These are phyloP conservation scores for Caenorhabditis plicata DNA, from an alignment of 2,888 invertebrate genomes.

Conservation along the genomic window DNA sequence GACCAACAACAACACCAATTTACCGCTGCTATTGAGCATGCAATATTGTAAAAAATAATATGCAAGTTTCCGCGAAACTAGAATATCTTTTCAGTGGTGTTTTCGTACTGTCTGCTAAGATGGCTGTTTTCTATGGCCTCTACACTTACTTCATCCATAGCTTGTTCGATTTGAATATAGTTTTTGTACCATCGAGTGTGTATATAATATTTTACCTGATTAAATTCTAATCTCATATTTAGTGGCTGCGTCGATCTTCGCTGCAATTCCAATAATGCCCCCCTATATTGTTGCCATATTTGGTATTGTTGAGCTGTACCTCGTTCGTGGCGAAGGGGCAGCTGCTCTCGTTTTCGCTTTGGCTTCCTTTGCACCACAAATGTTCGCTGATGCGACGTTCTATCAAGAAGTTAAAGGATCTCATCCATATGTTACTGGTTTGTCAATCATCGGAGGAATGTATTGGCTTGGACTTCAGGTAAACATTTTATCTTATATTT, in stretches of 20 bases:
- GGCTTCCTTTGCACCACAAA: slow-evolving; percentile 81
- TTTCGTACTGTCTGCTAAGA: slow-evolving; percentile 91
- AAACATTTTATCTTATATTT: neutral
- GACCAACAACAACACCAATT: slow-evolving; percentile 36
- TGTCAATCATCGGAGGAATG: slow-evolving; percentile 95
- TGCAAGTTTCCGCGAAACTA: neutral
- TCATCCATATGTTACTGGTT: slow-evolving; percentile 92
- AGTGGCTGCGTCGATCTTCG: slow-evolving; percentile 87
- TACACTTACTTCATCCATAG: slow-evolving; percentile 98
- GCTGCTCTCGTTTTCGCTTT: slow-evolving; percentile 77
- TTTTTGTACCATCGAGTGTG: slow-evolving; percentile 74
- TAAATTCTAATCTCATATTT: slow-evolving; percentile 55
- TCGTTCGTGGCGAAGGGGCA: slow-evolving; percentile 70
- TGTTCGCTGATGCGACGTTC: slow-evolving; percentile 89
- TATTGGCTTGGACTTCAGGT: slow-evolving; percentile 86
- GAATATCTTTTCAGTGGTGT: slow-evolving; percentile 76
- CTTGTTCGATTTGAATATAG: slow-evolving; percentile 86
- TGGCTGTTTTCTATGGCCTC: slow-evolving; percentile 92
- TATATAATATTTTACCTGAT: neutral
- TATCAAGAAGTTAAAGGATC: slow-evolving; percentile 94
- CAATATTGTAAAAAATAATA: slow-evolving; percentile 67
- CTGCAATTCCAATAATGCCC: slow-evolving; percentile 91
- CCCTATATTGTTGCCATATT: slow-evolving; percentile 93
- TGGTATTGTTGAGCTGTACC: slow-evolving; percentile 90
- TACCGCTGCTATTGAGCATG: slow-evolving; percentile 68